Conservation (phyloP, 2,797 vertebrate genomes). For the Anabas testudineus region DNA sequence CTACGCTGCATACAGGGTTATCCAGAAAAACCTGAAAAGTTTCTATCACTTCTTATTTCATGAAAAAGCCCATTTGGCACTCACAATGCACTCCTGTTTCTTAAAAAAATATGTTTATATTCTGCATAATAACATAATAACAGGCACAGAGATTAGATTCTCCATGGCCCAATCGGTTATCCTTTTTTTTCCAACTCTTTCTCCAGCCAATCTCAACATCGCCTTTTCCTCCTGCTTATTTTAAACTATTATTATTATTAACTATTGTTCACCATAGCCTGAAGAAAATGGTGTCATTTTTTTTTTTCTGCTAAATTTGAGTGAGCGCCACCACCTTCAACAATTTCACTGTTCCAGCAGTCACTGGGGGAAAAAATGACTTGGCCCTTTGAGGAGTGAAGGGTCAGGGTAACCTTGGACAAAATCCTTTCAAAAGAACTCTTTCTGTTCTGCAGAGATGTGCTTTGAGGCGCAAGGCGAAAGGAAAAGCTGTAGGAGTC, state of each 20-base stretch:
- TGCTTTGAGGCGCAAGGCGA: conserved; percentile 48
- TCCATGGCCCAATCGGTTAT: not conserved
- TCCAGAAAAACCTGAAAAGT: not conserved
- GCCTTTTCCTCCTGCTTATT: not conserved
- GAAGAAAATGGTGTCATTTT: conserved; percentile 36
- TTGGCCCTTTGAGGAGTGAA: conserved; percentile 26
- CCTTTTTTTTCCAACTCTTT: not conserved
- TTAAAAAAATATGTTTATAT: not conserved
- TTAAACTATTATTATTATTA: not conserved
- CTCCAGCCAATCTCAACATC: not conserved
- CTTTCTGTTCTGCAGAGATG: conserved; percentile 53
- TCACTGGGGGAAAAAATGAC: conserved; percentile 11
- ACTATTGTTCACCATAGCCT: conserved; percentile 24
- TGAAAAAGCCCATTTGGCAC: not conserved
- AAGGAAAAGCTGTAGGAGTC: conserved; percentile 44
- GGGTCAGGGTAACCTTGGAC: conserved; percentile 65
- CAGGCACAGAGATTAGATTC: not conserved
- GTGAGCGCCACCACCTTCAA: conserved; percentile 15
- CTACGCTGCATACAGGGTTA: not conserved
- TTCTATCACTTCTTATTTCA: conserved; percentile 8
- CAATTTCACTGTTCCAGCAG: conserved; percentile 25
- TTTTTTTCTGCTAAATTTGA: conserved; percentile 54
- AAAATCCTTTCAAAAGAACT: conserved; percentile 54
- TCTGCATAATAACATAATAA: not conserved
- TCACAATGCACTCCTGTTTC: not conserved